Conservation (phyloP, 2,888 invertebrate genomes). For the Electrophaes corylata region DNA sequence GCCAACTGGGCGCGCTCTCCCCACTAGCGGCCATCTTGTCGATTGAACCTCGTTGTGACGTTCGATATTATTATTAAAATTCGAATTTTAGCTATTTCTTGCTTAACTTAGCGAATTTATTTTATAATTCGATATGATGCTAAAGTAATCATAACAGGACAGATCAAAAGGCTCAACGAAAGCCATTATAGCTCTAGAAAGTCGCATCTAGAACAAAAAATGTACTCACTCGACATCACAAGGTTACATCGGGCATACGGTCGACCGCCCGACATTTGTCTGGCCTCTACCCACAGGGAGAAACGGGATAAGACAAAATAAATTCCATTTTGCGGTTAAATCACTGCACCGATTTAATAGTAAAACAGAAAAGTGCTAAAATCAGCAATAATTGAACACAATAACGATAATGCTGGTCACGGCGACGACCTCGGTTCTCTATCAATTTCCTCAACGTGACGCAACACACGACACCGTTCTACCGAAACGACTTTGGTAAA, state of each 20-base stretch:
- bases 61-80: constrained; percentile 75
- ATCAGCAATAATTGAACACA: constrained; percentile 63
- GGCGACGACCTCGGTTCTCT: constrained; percentile 82
- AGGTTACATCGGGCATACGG: constrained; percentile 80
- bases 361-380: constrained; percentile 56
- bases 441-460: constrained; percentile 84
- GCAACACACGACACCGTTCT: constrained; percentile 83
- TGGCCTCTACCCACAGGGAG: constrained; percentile 78
- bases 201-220: constrained; percentile 61
- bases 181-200: constrained; percentile 38
- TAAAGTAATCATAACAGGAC: constrained; percentile 27
- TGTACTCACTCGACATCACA: constrained; percentile 77
- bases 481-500: constrained; percentile 85
- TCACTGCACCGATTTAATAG: constrained; percentile 63
- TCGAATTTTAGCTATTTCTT: constrained; percentile 58
- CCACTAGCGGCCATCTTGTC: constrained; percentile 83
- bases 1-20: constrained; percentile 84
- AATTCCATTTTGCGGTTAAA: constrained; percentile 63
- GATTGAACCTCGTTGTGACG: constrained; percentile 78
- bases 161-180: constrained; percentile 24
- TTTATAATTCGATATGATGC: constrained; percentile 38
- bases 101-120: constrained; percentile 45
- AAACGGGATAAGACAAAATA: constrained; percentile 70
- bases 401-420: constrained; percentile 79
- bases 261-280: constrained; percentile 79